A percentile compares a stretch with the other conserved stretches of the same genome.
These are phyloP conservation scores for Centropus unirufus DNA, from an alignment of 2,113 vertebrate species.

Conservation along the genomic window DNA sequence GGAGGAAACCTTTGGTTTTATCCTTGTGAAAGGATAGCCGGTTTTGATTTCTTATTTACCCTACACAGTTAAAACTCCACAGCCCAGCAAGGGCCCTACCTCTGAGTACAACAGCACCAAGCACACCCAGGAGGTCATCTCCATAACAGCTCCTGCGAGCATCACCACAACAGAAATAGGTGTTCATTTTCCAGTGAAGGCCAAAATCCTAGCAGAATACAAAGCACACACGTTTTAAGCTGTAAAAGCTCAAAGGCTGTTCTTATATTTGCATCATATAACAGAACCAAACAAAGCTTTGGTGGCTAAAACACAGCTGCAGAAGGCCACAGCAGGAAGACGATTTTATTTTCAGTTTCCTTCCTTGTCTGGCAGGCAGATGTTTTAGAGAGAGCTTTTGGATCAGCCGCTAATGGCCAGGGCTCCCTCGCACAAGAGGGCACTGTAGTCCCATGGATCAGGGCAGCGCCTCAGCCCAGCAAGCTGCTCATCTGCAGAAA, in stretches of 20 bases:
- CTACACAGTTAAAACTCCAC: background rate
- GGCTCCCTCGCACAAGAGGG: conserved; percentile 51
- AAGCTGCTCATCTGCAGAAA: rapidly evolving
- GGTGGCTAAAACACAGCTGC: background rate
- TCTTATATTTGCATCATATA: background rate
- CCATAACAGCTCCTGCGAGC: background rate
- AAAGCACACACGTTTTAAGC: background rate
- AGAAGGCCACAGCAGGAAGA: background rate
- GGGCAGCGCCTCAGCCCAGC: background rate
- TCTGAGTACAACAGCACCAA: background rate
- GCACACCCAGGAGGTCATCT: background rate
- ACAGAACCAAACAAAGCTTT: background rate
- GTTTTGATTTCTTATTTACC: background rate
- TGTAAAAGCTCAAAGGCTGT: background rate
- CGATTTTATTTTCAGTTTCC: background rate
- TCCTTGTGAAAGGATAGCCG: background rate
- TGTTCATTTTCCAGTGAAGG: background rate
- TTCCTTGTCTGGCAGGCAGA: background rate
- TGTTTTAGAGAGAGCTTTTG: background rate
- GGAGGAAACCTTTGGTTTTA: background rate
- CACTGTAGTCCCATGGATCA: background rate
- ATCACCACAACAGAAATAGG: background rate
- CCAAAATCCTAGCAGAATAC: background rate
- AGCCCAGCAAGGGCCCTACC: background rate
- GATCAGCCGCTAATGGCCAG: background rate